phyloP scores from a whole-genome alignment of 2,113 vertebrate species.

The Misgurnus mizolepis region DNA sequence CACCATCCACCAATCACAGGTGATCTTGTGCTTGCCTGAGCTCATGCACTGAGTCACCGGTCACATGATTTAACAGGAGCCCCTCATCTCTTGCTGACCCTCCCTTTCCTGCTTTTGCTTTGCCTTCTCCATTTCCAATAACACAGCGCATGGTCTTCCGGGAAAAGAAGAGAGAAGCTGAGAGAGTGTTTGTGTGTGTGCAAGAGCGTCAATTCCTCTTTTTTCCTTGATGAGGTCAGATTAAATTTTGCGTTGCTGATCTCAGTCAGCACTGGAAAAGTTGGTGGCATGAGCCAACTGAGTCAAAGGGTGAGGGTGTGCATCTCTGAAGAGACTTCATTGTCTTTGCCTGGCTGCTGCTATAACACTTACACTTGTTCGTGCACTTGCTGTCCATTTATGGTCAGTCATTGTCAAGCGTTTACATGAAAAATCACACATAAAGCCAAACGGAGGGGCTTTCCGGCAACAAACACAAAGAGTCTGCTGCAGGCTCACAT shows the following conservation, averaged over 20 bases:
- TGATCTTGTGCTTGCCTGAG: constrained; percentile 39
- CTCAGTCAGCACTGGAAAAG: constrained; percentile 49
- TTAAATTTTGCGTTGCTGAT: constrained; percentile 45
- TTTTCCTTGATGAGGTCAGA: constrained; percentile 48
- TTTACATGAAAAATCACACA: constrained; percentile 11
- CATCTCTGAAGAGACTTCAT: constrained; percentile 40
- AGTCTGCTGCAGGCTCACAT: background rate
- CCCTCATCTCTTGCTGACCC: constrained; percentile 42
- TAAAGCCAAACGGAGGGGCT: constrained; percentile 13
- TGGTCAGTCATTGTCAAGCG: background rate
- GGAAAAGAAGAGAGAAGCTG: constrained; percentile 37
- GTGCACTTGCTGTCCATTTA: constrained; percentile 32
- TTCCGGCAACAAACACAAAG: constrained; percentile 24
- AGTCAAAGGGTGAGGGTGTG: constrained; percentile 9
- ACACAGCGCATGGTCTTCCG: constrained; percentile 42
- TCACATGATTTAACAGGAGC: constrained; percentile 50
- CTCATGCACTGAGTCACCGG: constrained; percentile 53
- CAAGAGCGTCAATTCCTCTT: background rate
- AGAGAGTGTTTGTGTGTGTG: constrained; percentile 6
- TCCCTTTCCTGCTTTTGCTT: constrained; percentile 38
- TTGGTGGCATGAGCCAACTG: constrained; percentile 10
- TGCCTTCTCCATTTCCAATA: constrained; percentile 51
- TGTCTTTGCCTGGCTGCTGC: constrained; percentile 31
- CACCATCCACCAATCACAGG: constrained; percentile 45
- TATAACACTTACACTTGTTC: constrained; percentile 22